A percentile compares a stretch with the other conserved stretches of the same genome.
These are phyloP conservation scores for Microcebus jonahi DNA, from an alignment of 2,113 vertebrate genomes.

Conservation along the genomic window DNA sequence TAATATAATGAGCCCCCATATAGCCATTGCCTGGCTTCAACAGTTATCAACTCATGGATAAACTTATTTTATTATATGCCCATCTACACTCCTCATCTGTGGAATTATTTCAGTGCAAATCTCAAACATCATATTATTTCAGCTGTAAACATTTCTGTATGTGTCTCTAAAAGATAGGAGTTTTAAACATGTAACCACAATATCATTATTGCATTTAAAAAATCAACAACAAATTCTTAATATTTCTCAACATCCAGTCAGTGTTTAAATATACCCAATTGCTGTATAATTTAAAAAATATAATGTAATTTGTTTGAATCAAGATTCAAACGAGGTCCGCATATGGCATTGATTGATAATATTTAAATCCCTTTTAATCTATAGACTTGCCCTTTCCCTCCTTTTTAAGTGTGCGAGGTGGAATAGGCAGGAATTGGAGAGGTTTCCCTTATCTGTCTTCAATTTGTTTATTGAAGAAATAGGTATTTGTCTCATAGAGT, in stretches of 20 bases:
- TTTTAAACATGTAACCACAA: neutral
- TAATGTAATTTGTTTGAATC: neutral
- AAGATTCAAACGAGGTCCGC: neutral
- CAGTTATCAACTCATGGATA: neutral
- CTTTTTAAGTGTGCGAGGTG: neutral
- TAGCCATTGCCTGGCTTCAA: neutral
- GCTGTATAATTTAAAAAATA: neutral
- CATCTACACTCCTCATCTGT: neutral
- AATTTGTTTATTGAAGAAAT: neutral
- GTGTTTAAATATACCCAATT: neutral
- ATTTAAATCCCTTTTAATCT: neutral
- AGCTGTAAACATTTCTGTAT: neutral
- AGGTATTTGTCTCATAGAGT: neutral
- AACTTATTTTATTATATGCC: neutral
- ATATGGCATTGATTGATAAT: neutral
- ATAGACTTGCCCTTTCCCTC: neutral
- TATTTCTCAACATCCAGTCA: neutral
- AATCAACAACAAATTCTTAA: neutral
- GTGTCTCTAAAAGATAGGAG: constrained; percentile 6
- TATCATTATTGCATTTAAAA: neutral
- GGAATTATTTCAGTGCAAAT: neutral
- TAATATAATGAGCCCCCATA: neutral
- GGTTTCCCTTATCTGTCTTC: neutral
- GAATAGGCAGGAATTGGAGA: neutral
- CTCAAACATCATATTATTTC: neutral